Evolutionary conservation across 2,888 invertebrate genomes (phyloP).

Genomic region (Antitype chi): DNA sequence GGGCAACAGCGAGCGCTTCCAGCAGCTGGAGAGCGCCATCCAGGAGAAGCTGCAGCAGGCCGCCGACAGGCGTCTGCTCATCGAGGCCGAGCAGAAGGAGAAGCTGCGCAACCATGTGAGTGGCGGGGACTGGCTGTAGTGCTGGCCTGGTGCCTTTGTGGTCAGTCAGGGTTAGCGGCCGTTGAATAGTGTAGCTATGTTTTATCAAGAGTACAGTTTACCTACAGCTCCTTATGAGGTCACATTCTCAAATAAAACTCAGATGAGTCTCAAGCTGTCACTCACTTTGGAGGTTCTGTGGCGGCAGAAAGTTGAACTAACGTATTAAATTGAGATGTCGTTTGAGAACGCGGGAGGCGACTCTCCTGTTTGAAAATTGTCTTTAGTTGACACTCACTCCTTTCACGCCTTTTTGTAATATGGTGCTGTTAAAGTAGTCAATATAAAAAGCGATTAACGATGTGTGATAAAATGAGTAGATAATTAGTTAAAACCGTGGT

Average conservation of each 20-base stretch:
- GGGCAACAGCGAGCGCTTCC: conserved; percentile 92
- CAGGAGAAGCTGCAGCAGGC: conserved; percentile 89
- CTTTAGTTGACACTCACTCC: neutral
- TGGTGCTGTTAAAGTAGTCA: neutral
- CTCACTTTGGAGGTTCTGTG: neutral
- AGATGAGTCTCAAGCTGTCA: neutral
- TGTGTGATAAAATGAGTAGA: neutral
- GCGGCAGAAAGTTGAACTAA: neutral
- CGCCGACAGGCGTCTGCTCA: conserved; percentile 93
- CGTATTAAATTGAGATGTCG: neutral
- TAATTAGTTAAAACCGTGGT: neutral
- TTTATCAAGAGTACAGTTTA: neutral
- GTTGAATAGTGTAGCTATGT: neutral
- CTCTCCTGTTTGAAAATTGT: too few species aligned
- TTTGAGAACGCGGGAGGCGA: neutral
- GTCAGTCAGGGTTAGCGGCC: conserved; percentile 13
- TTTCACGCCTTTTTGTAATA: neutral
- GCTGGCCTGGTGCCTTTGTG: neutral
- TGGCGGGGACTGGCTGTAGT: neutral
- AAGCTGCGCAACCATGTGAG: conserved; percentile 93
- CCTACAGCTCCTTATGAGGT: neutral
- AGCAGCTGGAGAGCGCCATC: conserved; percentile 93
- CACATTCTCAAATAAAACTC: neutral
- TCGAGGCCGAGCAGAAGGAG: conserved; percentile 94
- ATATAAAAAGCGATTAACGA: neutral